Base-by-base conservation (phyloP, 2,888 invertebrate species). In the Priapulus caudatus region DNA sequence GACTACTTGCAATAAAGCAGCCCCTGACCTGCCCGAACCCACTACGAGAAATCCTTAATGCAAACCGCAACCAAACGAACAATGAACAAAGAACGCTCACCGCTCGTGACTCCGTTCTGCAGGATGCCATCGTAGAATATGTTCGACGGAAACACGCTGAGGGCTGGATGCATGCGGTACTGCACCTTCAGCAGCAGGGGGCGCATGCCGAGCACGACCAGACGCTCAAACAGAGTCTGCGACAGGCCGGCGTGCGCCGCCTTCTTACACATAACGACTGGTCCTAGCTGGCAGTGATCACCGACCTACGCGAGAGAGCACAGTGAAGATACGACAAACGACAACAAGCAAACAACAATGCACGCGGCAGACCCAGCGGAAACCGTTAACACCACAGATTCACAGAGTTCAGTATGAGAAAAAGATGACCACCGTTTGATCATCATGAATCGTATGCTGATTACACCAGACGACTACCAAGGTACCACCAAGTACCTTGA, bases 201-300 rank as follows among this genome's bases (percentile, higher is more conserved):
- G 21, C 95, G 79, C 62, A 95, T 97, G 4, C 97, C 97, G 3
- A 98, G 78, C 0, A 98, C 92, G 0, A 99, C 97, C 1, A 99
- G 77, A 3, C 98, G 79, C 69, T 98, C 98, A 71, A 99, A 98
- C 55, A 98, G 77, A 50, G 93, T 93, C 71, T 97, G 97, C 0
- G 90, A 90, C 20, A 99, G 79, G 1, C 98, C 98, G 0, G 98
- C 97, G 51, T 88, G 80, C 0, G 95, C 92, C 0, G 98, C 97
- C 69, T 95, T 93, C 72, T 97, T 97, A 75, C 95, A 97, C 93
- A 97, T 95, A 1, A 98, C 97, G 1, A 98, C 97, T 0, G 97
- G 98, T 0, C 97, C 97, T 55, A 98, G 76, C 73, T 99, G 98
- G 67, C 98, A 98, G 69, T 99, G 98, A 73, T 99, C 98, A 10